These are phyloP conservation scores for Muntiacus muntjak DNA, from an alignment of 2,113 vertebrate species.

Conservation along the genomic window DNA sequence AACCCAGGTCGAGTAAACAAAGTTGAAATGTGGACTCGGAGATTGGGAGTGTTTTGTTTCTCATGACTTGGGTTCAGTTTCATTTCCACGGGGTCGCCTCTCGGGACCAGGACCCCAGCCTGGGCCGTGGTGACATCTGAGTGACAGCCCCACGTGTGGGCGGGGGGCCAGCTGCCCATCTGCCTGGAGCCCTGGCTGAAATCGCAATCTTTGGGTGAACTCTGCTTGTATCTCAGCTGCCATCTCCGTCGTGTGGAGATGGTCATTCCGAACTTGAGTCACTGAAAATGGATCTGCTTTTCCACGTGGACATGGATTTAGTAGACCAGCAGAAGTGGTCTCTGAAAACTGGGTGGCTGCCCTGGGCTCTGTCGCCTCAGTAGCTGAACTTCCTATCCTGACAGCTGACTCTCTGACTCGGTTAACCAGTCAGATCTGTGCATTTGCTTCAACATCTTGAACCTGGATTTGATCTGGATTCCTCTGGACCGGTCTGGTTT, in stretches of 20 bases:
- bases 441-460: background rate
- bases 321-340: background rate
- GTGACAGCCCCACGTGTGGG: background rate
- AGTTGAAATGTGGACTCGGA: background rate
- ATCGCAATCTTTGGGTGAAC: background rate
- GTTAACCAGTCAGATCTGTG: background rate
- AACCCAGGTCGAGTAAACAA: background rate
- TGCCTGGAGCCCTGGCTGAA: background rate
- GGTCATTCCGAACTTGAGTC: background rate
- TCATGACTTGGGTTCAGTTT: background rate
- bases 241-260: background rate
- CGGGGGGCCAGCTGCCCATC: background rate
- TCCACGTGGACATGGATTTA: background rate
- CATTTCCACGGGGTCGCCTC: background rate
- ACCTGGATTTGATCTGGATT: background rate
- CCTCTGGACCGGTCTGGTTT: background rate
- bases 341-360: background rate
- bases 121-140: background rate
- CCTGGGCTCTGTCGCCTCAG: background rate
- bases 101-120: background rate
- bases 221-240: background rate
- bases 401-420: background rate
- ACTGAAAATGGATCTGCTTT: background rate
- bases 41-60: background rate
- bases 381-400: background rate